Percentiles rank a stretch among this genome's conserved stretches.
Conservation (phyloP, 2,888 invertebrate genomes). For the Pristionchus maxplancki region DNA sequence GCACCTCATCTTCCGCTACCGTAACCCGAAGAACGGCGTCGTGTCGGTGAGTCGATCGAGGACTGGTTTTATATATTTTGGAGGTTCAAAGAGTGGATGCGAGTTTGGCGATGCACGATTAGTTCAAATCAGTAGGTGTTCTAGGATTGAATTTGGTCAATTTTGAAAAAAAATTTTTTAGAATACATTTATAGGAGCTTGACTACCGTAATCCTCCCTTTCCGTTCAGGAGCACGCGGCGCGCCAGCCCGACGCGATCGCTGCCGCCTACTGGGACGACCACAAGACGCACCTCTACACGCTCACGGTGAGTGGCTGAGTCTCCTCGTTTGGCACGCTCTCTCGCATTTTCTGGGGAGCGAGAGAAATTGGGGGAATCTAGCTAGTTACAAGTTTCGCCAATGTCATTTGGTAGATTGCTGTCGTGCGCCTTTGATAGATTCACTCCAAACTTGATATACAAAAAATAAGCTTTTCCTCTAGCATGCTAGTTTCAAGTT, state of each 20-base stretch:
- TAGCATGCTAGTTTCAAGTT: too few relatives aligned
- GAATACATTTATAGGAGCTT: too few relatives aligned
- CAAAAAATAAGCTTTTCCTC: too few relatives aligned
- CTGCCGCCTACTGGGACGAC: conserved; percentile 85
- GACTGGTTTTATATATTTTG: neutral
- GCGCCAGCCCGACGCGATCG: conserved; percentile 86
- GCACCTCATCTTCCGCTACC: conserved; percentile 93
- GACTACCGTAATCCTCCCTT: neutral
- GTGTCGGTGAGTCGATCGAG: conserved; percentile 81
- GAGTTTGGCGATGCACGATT: neutral
- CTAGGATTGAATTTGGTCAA: neutral
- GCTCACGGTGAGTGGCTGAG: conserved; percentile 81
- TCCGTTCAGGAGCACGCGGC: conserved; percentile 90
- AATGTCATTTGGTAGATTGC: too few relatives aligned
- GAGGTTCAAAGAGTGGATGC: neutral
- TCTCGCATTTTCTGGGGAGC: too few relatives aligned
- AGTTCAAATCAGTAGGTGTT: neutral
- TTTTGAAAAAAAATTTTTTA: too few relatives aligned
- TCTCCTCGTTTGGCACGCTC: too few relatives aligned
- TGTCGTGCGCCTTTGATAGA: too few relatives aligned
- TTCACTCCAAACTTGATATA: too few relatives aligned
- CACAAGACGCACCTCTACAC: conserved; percentile 92
- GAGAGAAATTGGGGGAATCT: neutral
- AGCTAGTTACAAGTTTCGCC: too few relatives aligned
- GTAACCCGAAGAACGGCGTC: conserved; percentile 92